Conservation (phyloP, 2,888 invertebrate genomes). For the Drosophila formosana region DNA sequence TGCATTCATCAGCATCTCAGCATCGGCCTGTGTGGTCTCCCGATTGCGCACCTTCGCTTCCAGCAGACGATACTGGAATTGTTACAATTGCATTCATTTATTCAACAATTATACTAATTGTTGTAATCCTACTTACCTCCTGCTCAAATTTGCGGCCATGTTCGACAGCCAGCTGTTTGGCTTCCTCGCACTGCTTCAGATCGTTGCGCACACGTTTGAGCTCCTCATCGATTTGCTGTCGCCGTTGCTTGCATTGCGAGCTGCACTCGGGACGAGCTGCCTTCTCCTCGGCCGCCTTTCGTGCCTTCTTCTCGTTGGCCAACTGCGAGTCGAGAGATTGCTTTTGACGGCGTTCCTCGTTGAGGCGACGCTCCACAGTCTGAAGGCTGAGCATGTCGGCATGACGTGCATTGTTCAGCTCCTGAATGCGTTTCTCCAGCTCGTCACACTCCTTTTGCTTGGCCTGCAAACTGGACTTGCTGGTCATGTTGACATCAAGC, state of each 20-base stretch:
- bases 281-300: constrained; percentile 86
- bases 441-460: constrained; percentile 91
- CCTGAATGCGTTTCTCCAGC: constrained; percentile 93
- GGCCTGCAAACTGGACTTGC: constrained; percentile 93
- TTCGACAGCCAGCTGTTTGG: constrained; percentile 85
- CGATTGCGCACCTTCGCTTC: constrained; percentile 84
- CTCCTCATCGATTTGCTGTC: constrained; percentile 90
- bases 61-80: constrained; percentile 82
- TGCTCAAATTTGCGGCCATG: constrained; percentile 85
- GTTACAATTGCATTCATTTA: not conserved
- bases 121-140: constrained; percentile 73
- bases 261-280: constrained; percentile 88
- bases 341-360: constrained; percentile 92
- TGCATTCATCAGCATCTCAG: constrained; percentile 92
- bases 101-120: not conserved
- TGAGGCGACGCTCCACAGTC: constrained; percentile 92
- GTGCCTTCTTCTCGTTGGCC: constrained; percentile 90
- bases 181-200: constrained; percentile 89
- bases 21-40: constrained; percentile 86
- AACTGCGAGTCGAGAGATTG: constrained; percentile 90
- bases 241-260: constrained; percentile 88
- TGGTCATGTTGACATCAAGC: constrained; percentile 87
- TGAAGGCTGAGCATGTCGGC: constrained; percentile 92
- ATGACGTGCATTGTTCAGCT: constrained; percentile 90
- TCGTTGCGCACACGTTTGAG: constrained; percentile 89